These are phyloP conservation scores for Gymnobelideus leadbeateri DNA, from an alignment of 2,113 vertebrate genomes.

Conservation along the genomic window DNA sequence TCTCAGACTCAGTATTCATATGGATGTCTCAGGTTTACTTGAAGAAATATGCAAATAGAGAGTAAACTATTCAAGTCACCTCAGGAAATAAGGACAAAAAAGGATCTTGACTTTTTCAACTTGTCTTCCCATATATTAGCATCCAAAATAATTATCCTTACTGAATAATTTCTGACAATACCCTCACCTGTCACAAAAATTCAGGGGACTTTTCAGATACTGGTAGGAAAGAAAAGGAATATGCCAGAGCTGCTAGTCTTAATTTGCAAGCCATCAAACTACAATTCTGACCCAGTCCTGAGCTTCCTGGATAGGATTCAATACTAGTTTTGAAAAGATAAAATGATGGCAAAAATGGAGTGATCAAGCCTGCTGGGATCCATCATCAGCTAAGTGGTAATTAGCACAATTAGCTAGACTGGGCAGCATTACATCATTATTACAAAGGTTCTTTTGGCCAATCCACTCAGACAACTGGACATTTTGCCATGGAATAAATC, in stretches of 20 bases:
- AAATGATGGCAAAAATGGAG: neutral
- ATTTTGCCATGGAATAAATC: slow-evolving; percentile 31
- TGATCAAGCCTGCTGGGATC: neutral
- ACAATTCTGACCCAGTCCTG: slow-evolving; percentile 31
- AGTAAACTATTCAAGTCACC: neutral
- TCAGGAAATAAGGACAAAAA: neutral
- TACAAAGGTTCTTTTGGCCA: slow-evolving; percentile 15
- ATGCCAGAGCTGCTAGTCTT: neutral
- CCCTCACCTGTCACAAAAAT: neutral
- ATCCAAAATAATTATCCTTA: neutral
- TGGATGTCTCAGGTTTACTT: neutral
- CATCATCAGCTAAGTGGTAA: slow-evolving; percentile 39
- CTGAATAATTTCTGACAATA: neutral
- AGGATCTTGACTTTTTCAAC: neutral
- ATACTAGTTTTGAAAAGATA: slow-evolving; percentile 53
- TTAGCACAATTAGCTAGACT: slow-evolving; percentile 63
- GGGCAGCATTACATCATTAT: slow-evolving; percentile 50
- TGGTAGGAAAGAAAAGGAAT: neutral
- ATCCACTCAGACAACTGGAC: slow-evolving; percentile 45
- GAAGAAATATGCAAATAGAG: neutral
- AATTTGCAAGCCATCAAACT: neutral
- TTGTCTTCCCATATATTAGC: neutral
- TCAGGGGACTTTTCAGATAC: neutral
- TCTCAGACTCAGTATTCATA: neutral
- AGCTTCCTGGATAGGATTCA: slow-evolving; percentile 46